phyloP scores from a whole-genome alignment of 1,140 invertebrate genomes.

The Drosophila sp. region DNA sequence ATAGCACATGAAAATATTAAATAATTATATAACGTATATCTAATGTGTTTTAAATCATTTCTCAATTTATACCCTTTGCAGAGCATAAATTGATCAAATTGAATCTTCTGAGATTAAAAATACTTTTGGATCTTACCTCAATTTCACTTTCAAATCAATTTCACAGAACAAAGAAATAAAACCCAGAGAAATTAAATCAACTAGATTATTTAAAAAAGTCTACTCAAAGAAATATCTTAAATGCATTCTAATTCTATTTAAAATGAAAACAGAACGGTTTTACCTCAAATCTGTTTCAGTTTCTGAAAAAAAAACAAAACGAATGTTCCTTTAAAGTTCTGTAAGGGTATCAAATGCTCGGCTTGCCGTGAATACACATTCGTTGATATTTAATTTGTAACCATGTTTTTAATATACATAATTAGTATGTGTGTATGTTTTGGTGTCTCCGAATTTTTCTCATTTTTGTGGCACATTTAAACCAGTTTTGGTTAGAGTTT shows the following conservation, averaged over 20 bases:
- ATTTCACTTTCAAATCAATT: no score
- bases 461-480: constrained; percentile 37
- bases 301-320: background rate
- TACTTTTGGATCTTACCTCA: no score
- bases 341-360: constrained; percentile 16
- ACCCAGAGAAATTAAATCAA: no score
- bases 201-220: no score
- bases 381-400: constrained; percentile 11
- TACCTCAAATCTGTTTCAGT: background rate
- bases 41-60: constrained; percentile 21
- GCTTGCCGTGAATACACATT: constrained; percentile 4
- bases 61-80: constrained; percentile 12
- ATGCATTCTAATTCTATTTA: no score
- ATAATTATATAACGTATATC: background rate
- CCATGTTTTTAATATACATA: constrained; percentile 22
- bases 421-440: constrained; percentile 25
- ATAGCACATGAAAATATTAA: background rate
- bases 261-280: background rate
- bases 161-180: no score
- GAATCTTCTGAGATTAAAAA: background rate
- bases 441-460: constrained; percentile 40
- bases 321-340: background rate
- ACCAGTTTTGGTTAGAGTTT: constrained; percentile 60
- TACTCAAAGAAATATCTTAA: no score
- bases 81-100: background rate